Evolutionary conservation across 2,113 vertebrate genomes (phyloP), one percentile per base, ranked within the genome.

Genomic region (Anseranas semipalmata): DNA sequence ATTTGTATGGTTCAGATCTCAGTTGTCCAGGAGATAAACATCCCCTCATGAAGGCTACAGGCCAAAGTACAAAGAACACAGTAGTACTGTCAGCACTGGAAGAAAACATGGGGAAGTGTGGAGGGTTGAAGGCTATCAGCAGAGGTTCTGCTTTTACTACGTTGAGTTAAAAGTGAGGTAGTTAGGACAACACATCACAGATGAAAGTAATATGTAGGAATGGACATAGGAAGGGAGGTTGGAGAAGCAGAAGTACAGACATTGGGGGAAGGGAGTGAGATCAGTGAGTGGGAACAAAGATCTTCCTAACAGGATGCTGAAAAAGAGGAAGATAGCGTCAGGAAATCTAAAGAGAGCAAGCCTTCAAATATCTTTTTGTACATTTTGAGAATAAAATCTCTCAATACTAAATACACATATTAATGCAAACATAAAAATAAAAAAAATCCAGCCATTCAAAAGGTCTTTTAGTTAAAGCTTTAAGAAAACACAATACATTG

Each of bases 371-470:
- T 8, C 52, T 63, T 58, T 65, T 65, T 46, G 24, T n/a, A 10
- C 24, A 37, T 76, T 94, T 93, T 92, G n/a, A 93, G 58, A 87
- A 20, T 45, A 78, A 83, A 80, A 70, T 65, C 37, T 91, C 76
- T 45, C 50, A 56, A 43, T 52, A 87, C 41, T 35, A 94, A 77
- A 79, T 32, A 43, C 15, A 80, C 10, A 39, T 21, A 66, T 41
- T 91, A 75, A 79, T 15, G 22, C 30, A 91, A 95, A 90, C 39
- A 28, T 33, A 80, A 67, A 14, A 50, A 87, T 45, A 60, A 81
- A 41, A 41, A 41, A 39, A 33, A 14, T 21, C 27, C 43, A 93
- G 62, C 48, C 14, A 92, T 39, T 91, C 28, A 33, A 93, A 76
- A 86, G n/a, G 19, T 52, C 37, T 93, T 79, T 75, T 89, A 87